Conservation (phyloP, 2,888 invertebrate species). For the Marasmarcha lunaedactyla region DNA sequence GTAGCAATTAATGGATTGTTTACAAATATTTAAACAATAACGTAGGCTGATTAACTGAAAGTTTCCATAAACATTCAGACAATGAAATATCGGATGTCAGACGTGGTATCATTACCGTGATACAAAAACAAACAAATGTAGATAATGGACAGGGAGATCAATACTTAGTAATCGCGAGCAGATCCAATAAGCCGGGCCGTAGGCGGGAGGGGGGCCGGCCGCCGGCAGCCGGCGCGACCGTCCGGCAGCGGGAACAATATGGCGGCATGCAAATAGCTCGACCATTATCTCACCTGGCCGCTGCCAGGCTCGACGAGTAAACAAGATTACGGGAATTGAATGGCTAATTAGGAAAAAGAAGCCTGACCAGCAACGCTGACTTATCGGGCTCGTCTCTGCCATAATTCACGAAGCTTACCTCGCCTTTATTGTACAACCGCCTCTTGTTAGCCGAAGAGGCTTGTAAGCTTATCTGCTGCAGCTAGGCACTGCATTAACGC, state of each 20-base stretch:
- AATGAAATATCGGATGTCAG: too few species aligned
- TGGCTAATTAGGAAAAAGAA: conserved; percentile 70
- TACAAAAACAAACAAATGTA: conserved; percentile 58
- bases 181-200: conserved; percentile 68
- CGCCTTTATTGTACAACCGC: conserved; percentile 59
- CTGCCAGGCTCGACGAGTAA: conserved; percentile 53
- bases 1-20: background rate
- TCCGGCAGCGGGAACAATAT: conserved; percentile 66
- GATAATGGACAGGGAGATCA: conserved; percentile 67
- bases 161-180: conserved; percentile 69
- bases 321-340: conserved; percentile 71
- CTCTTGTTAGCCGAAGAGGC: conserved; percentile 61
- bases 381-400: conserved; percentile 59
- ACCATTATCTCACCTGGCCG: conserved; percentile 70
- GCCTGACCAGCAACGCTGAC: conserved; percentile 43
- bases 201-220: conserved; percentile 29
- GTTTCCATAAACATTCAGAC: too few species aligned
- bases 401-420: conserved; percentile 62
- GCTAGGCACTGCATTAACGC: conserved; percentile 60
- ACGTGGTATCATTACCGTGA: too few species aligned
- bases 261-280: conserved; percentile 70
- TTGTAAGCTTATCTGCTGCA: conserved; percentile 59
- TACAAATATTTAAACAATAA: background rate
- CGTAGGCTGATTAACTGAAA: too few species aligned
- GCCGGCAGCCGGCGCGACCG: conserved; percentile 21